A percentile compares a stretch with the other conserved stretches of the same genome.
Evolutionary conservation across 2,888 invertebrate species (phyloP).

Genomic region (Apeira syringaria): DNA sequence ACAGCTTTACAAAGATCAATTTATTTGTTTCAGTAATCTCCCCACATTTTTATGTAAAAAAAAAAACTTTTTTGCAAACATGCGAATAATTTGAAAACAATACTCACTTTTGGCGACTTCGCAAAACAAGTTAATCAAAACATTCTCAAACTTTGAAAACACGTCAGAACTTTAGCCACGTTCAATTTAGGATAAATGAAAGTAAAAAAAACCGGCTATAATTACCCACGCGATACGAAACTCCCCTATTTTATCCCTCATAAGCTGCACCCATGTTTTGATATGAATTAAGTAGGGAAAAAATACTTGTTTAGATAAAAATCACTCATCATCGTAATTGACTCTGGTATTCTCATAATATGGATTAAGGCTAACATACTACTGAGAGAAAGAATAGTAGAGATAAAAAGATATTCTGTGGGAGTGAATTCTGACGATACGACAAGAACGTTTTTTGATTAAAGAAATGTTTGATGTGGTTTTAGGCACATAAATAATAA

Average conservation of each 20-base stretch:
- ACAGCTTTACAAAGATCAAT: too few species aligned
- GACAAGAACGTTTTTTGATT: too few species aligned
- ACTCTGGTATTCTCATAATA: slow-evolving; percentile 23
- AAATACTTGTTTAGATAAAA: slow-evolving; percentile 54
- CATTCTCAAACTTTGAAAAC: slow-evolving; percentile 32
- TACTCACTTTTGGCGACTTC: slow-evolving; percentile 15
- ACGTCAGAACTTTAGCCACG: slow-evolving; percentile 29
- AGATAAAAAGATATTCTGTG: too few species aligned
- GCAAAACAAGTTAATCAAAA: slow-evolving; percentile 16
- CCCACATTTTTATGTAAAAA: too few species aligned
- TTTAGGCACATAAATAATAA: too few species aligned
- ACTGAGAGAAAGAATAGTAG: too few species aligned
- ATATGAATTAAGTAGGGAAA: slow-evolving; percentile 55
- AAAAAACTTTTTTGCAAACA: too few species aligned
- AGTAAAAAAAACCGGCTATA: slow-evolving; percentile 60
- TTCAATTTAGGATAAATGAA: slow-evolving; percentile 46
- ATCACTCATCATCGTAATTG: slow-evolving; percentile 43
- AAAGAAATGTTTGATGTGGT: too few species aligned
- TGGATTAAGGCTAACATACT: too few species aligned
- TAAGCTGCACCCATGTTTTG: slow-evolving; percentile 56
- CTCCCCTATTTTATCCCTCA: slow-evolving; percentile 43
- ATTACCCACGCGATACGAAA: slow-evolving; percentile 49
- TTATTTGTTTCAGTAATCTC: too few species aligned
- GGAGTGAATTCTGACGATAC: too few species aligned
- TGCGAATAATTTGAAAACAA: slow-evolving; percentile 15